Conservation (phyloP, 2,113 vertebrate species). For the Heloderma charlesbogerti region DNA sequence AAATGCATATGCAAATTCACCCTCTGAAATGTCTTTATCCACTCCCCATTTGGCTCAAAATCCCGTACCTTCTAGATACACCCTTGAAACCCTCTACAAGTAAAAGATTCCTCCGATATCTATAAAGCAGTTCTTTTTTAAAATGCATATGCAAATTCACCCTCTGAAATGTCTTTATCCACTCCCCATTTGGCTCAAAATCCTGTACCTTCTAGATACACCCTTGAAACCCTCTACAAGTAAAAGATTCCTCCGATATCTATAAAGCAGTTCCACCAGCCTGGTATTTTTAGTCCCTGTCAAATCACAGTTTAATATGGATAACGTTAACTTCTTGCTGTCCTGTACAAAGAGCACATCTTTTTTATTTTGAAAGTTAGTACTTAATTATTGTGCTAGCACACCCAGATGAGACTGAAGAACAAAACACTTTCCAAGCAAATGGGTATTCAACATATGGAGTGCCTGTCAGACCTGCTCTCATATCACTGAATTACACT, state of each 20-base stretch:
- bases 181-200: not conserved
- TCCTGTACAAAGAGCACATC: not conserved
- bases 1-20: not conserved
- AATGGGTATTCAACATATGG: not conserved
- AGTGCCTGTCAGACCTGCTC: not conserved
- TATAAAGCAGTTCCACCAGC: conserved; percentile 9
- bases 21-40: not conserved
- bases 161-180: not conserved
- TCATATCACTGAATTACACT: not conserved
- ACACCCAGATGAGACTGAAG: not conserved
- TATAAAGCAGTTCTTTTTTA: not conserved
- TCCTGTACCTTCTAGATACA: not conserved
- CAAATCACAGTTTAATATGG: not conserved
- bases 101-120: not conserved
- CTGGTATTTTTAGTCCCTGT: not conserved
- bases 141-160: not conserved
- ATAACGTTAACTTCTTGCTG: fast-evolving
- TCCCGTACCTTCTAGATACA: not conserved
- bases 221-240: conserved; percentile 20
- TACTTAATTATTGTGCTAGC: not conserved
- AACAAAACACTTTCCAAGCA: not conserved
- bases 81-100: conserved; percentile 20
- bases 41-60: not conserved
- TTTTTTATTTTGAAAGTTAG: not conserved
- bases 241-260: not conserved